A percentile compares a stretch with the other conserved stretches of the same genome.
phyloP scores from a whole-genome alignment of 2,113 vertebrate species.

The Caretta caretta region DNA sequence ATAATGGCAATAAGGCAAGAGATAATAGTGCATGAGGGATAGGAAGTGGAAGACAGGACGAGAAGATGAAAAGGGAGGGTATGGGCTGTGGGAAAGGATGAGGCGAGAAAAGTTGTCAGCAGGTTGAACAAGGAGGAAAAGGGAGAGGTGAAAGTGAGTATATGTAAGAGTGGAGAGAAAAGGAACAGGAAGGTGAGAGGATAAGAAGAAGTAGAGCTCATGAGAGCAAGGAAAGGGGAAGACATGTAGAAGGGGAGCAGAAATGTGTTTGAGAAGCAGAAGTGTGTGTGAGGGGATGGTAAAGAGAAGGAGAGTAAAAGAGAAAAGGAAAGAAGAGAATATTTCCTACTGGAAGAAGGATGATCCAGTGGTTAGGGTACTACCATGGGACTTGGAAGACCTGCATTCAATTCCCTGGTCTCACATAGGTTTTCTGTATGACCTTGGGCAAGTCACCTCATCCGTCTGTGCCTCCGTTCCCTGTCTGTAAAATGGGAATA shows the following conservation, averaged over 20 bases:
- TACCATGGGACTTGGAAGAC: background rate
- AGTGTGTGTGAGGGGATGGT: background rate
- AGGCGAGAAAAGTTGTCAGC: background rate
- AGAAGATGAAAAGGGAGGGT: background rate
- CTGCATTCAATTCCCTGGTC: background rate
- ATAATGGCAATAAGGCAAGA: background rate
- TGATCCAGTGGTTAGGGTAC: background rate
- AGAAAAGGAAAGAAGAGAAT: background rate
- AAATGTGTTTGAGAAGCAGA: background rate
- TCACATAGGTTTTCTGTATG: background rate
- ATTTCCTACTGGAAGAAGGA: background rate
- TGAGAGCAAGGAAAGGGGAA: background rate
- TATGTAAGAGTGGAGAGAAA: background rate
- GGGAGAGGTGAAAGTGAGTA: background rate
- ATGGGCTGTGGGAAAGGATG: background rate
- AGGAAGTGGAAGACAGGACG: background rate
- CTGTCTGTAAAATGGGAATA: background rate
- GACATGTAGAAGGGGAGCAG: background rate
- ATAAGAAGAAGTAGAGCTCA: background rate
- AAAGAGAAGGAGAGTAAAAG: background rate
- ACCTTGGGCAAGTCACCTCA: background rate
- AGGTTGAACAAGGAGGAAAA: background rate
- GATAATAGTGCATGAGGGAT: background rate
- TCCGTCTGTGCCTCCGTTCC: background rate
- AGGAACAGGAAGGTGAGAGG: background rate